phyloP scores from a whole-genome alignment of 2,113 vertebrate genomes.

The Ginglymostoma cirratum region DNA sequence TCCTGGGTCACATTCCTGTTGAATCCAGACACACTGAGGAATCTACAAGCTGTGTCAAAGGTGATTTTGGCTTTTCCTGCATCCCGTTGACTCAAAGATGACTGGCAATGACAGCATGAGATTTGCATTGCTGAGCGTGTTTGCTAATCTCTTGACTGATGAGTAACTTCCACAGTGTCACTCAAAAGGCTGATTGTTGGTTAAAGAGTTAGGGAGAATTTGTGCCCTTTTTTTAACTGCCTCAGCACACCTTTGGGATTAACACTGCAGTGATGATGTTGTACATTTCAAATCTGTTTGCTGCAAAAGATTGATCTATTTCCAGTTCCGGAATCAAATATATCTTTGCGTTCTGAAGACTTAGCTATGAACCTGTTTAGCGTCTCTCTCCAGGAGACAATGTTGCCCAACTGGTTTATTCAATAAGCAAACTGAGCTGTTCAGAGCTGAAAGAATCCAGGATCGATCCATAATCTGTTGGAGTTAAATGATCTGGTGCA shows the following conservation, averaged over 20 bases:
- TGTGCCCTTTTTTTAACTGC: background rate
- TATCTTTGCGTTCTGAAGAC: background rate
- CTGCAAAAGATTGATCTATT: background rate
- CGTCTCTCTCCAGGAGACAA: background rate
- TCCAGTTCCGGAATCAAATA: too few species aligned
- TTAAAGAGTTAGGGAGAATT: background rate
- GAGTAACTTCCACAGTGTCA: background rate
- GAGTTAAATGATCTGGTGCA: background rate
- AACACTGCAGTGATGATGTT: background rate
- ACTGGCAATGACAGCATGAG: background rate
- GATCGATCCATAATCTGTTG: background rate
- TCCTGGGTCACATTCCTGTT: background rate
- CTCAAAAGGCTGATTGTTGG: background rate
- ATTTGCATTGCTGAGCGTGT: background rate
- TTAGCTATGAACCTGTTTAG: background rate
- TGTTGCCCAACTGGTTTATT: background rate
- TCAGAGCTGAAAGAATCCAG: background rate
- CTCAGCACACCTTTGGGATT: conserved; percentile 1
- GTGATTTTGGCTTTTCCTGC: background rate
- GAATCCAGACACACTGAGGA: background rate
- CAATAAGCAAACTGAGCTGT: background rate
- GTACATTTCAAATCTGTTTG: background rate
- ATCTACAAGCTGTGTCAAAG: background rate
- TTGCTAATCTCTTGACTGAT: conserved; percentile 11
- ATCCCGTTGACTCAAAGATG: background rate